These are phyloP conservation scores for Polyommatus icarus DNA, from an alignment of 2,888 invertebrate species.

Conservation along the genomic window DNA sequence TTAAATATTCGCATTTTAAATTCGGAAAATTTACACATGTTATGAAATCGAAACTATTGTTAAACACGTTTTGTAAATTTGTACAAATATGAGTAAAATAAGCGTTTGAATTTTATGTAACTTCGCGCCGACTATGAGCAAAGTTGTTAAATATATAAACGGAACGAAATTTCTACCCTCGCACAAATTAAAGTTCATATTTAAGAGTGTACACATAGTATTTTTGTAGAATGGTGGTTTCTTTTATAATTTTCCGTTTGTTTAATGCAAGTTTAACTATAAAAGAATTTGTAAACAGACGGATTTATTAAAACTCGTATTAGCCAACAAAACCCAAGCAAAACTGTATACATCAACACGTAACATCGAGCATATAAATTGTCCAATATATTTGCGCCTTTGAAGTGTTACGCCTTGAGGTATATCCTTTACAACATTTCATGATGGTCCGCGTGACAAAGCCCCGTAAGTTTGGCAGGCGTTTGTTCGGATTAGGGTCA, in stretches of 20 bases:
- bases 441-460: not conserved
- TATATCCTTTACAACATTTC: not conserved
- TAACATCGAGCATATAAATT: not conserved
- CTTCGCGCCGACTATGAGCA: not conserved
- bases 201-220: not conserved
- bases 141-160: not conserved
- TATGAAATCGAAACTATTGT: not conserved
- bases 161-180: not conserved
- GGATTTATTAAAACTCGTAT: not conserved
- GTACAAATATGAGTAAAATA: not conserved
- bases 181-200: not conserved
- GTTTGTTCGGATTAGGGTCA: conserved; percentile 14
- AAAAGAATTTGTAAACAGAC: not conserved
- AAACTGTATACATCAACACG: not conserved
- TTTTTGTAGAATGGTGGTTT: not conserved
- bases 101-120: not conserved
- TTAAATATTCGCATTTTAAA: conserved; percentile 16
- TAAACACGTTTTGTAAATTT: not conserved
- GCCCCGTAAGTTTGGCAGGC: conserved; percentile 3
- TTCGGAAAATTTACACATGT: not conserved
- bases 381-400: conserved; percentile 7
- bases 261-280: not conserved
- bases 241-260: not conserved
- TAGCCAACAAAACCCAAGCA: not conserved
- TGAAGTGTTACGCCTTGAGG: not conserved